These are phyloP conservation scores for Bos javanicus DNA, from an alignment of 2,113 vertebrate genomes.

Conservation along the genomic window DNA sequence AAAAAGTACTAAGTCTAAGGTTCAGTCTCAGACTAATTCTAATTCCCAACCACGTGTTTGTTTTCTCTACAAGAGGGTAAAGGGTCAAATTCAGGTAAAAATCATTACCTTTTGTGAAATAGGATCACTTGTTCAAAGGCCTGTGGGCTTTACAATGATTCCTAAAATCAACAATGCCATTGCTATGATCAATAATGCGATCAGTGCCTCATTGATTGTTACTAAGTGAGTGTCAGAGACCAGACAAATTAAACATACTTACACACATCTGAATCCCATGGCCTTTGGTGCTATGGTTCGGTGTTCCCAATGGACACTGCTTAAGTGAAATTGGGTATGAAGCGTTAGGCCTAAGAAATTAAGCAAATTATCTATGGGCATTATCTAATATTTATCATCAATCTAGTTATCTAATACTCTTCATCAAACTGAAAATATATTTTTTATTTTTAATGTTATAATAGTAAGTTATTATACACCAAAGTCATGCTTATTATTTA, in stretches of 20 bases:
- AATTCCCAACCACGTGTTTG: not conserved
- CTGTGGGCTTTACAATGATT: not conserved
- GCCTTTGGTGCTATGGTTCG: not conserved
- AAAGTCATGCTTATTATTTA: not conserved
- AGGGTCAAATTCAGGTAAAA: conserved; percentile 30
- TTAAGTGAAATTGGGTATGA: conserved; percentile 38
- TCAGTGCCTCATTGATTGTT: conserved; percentile 65
- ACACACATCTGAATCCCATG: conserved; percentile 32
- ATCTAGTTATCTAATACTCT: not conserved
- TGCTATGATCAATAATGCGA: conserved; percentile 60
- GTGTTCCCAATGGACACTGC: not conserved
- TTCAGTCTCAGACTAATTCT: not conserved
- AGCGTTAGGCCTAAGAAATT: not conserved
- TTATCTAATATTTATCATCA: not conserved
- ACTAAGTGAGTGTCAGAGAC: conserved; percentile 64
- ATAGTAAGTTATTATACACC: not conserved
- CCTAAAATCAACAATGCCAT: conserved; percentile 49
- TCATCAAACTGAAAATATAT: not conserved
- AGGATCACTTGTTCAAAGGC: not conserved
- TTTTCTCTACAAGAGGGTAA: not conserved
- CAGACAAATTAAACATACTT: conserved; percentile 38
- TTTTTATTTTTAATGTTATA: not conserved
- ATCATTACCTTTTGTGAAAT: conserved; percentile 30
- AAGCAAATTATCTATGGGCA: not conserved
- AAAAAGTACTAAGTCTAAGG: not conserved